Evolutionary conservation across 1,140 invertebrate species (phyloP).

Genomic region (Glomeris maerens): DNA sequence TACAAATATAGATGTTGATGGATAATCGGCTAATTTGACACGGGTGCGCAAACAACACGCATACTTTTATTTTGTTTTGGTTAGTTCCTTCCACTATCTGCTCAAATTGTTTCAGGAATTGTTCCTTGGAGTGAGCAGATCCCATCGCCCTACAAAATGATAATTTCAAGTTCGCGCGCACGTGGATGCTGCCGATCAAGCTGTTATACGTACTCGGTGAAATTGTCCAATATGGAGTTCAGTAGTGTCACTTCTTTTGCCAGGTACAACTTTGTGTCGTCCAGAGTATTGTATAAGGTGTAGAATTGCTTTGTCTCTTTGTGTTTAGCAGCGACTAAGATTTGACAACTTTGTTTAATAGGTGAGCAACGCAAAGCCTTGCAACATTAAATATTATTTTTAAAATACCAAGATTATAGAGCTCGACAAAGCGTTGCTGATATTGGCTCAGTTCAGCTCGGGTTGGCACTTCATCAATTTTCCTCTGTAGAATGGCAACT

Average conservation of each 20-base stretch:
- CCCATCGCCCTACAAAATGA: conserved; percentile 31
- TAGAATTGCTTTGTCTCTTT: conserved; percentile 96
- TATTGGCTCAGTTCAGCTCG: conserved; percentile 87
- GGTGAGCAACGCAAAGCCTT: not conserved
- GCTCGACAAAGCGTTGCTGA: conserved; percentile 83
- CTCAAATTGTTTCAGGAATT: conserved; percentile 77
- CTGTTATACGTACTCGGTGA: conserved; percentile 56
- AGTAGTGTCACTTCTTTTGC: conserved; percentile 78
- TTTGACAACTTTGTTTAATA: not conserved
- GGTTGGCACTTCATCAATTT: conserved; percentile 79
- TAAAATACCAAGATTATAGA: conserved; percentile 78
- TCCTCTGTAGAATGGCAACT: conserved; percentile 56
- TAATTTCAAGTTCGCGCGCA: not conserved
- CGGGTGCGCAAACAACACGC: conserved; percentile 2
- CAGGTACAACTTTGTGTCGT: conserved; percentile 81
- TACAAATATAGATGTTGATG: conserved; percentile 19
- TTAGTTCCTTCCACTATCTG: conserved; percentile 70
- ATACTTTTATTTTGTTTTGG: conserved; percentile 60
- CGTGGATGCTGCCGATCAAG: conserved; percentile 1
- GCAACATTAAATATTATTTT: conserved; percentile 4
- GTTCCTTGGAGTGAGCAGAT: conserved; percentile 43
- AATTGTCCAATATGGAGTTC: conserved; percentile 88
- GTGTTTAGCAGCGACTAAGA: conserved; percentile 74
- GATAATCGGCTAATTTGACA: not conserved
- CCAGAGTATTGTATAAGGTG: conserved; percentile 87